phyloP scores from a whole-genome alignment of 2,113 vertebrate species.

The Xyliphius kryptos region DNA sequence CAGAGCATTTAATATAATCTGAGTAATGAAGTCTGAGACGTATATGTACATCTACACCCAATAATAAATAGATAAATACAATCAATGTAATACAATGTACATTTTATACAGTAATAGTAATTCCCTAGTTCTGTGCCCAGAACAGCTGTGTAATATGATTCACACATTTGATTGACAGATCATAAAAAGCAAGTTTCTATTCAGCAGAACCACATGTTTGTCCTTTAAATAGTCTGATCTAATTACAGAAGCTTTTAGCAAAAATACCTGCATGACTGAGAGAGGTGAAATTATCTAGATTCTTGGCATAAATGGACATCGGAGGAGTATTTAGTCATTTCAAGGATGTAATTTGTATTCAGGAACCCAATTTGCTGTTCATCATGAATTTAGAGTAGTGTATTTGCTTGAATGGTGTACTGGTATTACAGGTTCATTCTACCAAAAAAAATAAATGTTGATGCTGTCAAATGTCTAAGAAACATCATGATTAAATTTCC shows the following conservation, averaged over 20 bases:
- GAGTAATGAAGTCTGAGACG: too few species aligned
- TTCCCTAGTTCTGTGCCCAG: too few species aligned
- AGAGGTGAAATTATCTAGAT: constrained; percentile 14
- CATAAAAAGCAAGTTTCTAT: constrained; percentile 17
- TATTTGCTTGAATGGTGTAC: constrained; percentile 5
- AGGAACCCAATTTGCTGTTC: constrained; percentile 13
- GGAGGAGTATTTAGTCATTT: constrained; percentile 16
- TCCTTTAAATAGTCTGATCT: constrained; percentile 17
- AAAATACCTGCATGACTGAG: constrained; percentile 7
- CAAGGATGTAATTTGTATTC: constrained; percentile 16
- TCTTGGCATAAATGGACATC: constrained; percentile 19
- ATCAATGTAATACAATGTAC: too few species aligned
- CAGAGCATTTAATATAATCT: too few species aligned
- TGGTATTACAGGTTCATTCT: background rate
- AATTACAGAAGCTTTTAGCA: constrained; percentile 16
- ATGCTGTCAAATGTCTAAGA: too few species aligned
- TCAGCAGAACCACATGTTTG: constrained; percentile 7
- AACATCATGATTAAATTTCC: too few species aligned
- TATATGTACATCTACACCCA: too few species aligned
- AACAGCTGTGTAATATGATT: background rate
- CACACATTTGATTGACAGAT: constrained; percentile 8
- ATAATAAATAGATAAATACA: too few species aligned
- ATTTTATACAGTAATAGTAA: too few species aligned
- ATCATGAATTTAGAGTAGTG: constrained; percentile 1
- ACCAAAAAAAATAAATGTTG: too few species aligned